Percentiles rank a stretch among this genome's conserved stretches.
Evolutionary conservation across 2,888 invertebrate species (phyloP).

Genomic region (Xiphydria camelus): DNA sequence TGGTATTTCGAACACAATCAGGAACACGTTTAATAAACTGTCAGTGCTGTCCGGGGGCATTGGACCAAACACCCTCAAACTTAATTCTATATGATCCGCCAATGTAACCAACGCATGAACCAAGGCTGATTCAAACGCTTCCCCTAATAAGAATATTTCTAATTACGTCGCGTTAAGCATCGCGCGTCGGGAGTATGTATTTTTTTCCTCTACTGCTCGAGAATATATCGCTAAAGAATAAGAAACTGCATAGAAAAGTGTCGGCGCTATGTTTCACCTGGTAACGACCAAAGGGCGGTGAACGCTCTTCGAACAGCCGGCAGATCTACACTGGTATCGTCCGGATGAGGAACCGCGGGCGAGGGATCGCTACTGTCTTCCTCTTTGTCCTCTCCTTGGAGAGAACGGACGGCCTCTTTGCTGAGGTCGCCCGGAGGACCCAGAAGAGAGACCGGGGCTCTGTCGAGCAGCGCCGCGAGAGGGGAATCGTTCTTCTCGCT

Average conservation of each 20-base stretch:
- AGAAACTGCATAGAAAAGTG: too few relatives aligned
- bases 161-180: conserved; percentile 54
- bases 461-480: conserved; percentile 61
- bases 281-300: conserved; percentile 58
- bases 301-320: conserved; percentile 73
- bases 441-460: conserved; percentile 57
- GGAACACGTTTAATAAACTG: conserved; percentile 63
- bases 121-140: conserved; percentile 67
- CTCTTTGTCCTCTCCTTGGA: conserved; percentile 86
- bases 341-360: conserved; percentile 50
- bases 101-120: conserved; percentile 75
- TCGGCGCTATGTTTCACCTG: too few relatives aligned
- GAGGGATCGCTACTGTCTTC: conserved; percentile 70
- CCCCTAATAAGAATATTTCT: conserved; percentile 55
- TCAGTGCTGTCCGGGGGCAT: conserved; percentile 61
- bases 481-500: conserved; percentile 58
- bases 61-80: conserved; percentile 66
- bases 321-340: conserved; percentile 67
- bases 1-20: conserved; percentile 81
- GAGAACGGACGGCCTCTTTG: conserved; percentile 73
- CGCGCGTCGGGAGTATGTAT: conserved; percentile 57
- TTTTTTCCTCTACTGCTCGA: too few relatives aligned
- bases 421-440: conserved; percentile 63
- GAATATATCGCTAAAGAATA: too few relatives aligned
- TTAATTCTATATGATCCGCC: conserved; percentile 73